Percentiles rank a stretch among this genome's conserved stretches.
Conservation (phyloP, 2,797 vertebrate species). For the Cynopterus sphinx region DNA sequence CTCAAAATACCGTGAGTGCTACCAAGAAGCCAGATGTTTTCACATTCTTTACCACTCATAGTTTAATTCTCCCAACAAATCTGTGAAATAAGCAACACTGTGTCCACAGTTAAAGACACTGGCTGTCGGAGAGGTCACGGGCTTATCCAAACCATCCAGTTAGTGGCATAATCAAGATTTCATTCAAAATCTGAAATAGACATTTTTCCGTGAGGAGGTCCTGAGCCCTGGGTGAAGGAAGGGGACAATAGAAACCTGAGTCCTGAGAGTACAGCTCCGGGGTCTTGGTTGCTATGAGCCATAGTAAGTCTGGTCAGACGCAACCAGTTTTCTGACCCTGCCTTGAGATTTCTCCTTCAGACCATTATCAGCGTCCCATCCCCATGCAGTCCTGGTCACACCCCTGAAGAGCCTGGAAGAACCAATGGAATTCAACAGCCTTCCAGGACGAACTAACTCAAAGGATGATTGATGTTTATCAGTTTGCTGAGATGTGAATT, state of each 20-base stretch:
- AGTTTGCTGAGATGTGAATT: neutral
- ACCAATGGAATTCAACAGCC: neutral
- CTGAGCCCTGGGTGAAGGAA: neutral
- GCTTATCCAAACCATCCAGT: neutral
- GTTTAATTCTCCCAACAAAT: neutral
- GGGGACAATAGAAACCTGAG: neutral
- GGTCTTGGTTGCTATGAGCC: neutral
- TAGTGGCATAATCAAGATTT: neutral
- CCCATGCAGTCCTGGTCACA: neutral
- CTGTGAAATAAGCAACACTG: neutral
- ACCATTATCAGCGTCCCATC: neutral
- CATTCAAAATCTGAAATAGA: neutral
- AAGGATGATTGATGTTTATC: neutral
- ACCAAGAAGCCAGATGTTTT: neutral
- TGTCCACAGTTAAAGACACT: neutral
- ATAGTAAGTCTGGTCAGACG: neutral
- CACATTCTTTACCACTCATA: neutral
- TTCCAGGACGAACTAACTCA: neutral
- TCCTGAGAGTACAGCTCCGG: neutral
- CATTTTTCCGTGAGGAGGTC: neutral
- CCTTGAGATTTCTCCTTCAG: neutral
- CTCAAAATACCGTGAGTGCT: neutral
- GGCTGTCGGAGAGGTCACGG: neutral
- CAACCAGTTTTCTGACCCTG: neutral
- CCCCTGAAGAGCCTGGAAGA: neutral